A percentile compares a stretch with the other conserved stretches of the same genome.
Evolutionary conservation across 2,797 vertebrate genomes (phyloP).

Genomic region (Anolis apletophallus): DNA sequence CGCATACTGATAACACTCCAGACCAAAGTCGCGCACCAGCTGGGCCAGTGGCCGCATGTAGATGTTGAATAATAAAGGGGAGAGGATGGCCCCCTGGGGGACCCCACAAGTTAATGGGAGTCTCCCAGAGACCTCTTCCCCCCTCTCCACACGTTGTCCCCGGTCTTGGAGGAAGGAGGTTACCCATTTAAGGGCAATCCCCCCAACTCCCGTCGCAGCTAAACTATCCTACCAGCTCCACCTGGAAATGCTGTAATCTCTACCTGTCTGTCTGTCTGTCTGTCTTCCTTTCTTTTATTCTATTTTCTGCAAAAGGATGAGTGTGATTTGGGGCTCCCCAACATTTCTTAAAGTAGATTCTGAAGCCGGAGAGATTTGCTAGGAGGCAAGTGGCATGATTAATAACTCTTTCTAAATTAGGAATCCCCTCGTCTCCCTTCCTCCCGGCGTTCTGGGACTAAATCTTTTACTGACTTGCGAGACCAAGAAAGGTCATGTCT

Average conservation of each 20-base stretch:
- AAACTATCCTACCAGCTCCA: not conserved
- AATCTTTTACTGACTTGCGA: conserved; percentile 34
- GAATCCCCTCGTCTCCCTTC: conserved; percentile 10
- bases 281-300: conserved; percentile 11
- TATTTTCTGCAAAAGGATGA: conserved; percentile 43
- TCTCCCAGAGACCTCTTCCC: too few species aligned
- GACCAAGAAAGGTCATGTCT: conserved; percentile 37
- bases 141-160: too few species aligned
- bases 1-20: too few species aligned
- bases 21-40: too few species aligned
- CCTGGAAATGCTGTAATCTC: not conserved
- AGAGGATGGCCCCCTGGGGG: too few species aligned
- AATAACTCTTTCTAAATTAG: conserved; percentile 29
- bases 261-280: too few species aligned
- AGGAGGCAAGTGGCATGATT: conserved; percentile 6
- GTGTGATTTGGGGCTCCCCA: conserved; percentile 42
- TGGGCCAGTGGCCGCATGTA: too few species aligned
- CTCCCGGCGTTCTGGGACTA: conserved; percentile 41
- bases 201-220: too few species aligned
- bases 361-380: not conserved
- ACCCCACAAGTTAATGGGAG: too few species aligned
- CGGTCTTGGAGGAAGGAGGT: too few species aligned
- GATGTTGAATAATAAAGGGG: too few species aligned
- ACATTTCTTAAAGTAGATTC: conserved; percentile 33
- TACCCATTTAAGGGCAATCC: too few species aligned